Percentiles rank a stretch among this genome's conserved stretches.
phyloP scores from a whole-genome alignment of 2,888 invertebrate genomes.

The Rugalucina vietnamica region DNA sequence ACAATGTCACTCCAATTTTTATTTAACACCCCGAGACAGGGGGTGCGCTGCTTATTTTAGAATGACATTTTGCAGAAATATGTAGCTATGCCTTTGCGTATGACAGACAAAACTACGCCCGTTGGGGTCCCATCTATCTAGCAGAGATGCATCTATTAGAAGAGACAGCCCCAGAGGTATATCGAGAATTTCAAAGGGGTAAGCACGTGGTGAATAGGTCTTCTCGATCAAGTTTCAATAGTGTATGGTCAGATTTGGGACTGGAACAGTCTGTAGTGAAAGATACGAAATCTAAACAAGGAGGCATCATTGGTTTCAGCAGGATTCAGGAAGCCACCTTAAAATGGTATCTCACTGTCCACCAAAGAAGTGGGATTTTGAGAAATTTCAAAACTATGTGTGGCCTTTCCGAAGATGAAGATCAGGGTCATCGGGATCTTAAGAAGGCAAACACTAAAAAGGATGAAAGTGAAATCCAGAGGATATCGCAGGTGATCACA shows the following conservation, averaged over 20 bases:
- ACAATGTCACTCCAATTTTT: no score
- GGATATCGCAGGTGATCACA: not conserved
- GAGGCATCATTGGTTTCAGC: not conserved
- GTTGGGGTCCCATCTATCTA: conserved; percentile 56
- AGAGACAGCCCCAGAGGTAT: conserved; percentile 30
- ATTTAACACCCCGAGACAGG: no score
- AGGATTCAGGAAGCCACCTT: not conserved
- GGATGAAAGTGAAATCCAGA: not conserved
- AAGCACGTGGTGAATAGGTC: conserved; percentile 34
- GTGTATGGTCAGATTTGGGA: not conserved
- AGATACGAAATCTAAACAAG: not conserved
- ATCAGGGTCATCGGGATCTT: not conserved
- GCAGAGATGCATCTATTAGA: conserved; percentile 40
- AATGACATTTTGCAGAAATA: not conserved
- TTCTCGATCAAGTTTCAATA: not conserved
- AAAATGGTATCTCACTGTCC: not conserved
- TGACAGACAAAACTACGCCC: conserved; percentile 45
- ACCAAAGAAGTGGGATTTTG: not conserved
- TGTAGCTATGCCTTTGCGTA: conserved; percentile 4
- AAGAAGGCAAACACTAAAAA: not conserved
- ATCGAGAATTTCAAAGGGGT: conserved; percentile 27
- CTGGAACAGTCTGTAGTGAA: not conserved
- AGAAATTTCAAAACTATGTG: not conserved
- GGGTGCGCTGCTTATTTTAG: no score
- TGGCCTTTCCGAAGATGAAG: not conserved